A percentile compares a stretch with the other conserved stretches of the same genome.
Conservation (phyloP, 2,113 vertebrate genomes). For the Psettodes erumei region DNA sequence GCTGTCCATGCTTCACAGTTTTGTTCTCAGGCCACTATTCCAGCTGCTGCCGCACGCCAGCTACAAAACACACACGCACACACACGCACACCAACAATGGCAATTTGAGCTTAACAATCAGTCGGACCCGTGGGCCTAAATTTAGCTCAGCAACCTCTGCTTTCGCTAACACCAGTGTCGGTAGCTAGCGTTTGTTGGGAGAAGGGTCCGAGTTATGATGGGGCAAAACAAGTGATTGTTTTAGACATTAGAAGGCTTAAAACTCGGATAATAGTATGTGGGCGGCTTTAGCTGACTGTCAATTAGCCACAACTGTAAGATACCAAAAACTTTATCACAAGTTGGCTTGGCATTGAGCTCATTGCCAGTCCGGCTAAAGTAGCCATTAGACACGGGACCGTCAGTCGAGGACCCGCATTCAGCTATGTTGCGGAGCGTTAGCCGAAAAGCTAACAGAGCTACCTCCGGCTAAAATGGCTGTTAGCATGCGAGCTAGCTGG, state of each 20-base stretch:
- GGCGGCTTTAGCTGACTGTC: not conserved
- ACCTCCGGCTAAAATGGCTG: slow-evolving; percentile 74
- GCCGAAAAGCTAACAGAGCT: slow-evolving; percentile 67
- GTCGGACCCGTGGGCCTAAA: slow-evolving; percentile 67
- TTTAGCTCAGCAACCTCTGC: slow-evolving; percentile 56
- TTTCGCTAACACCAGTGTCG: slow-evolving; percentile 27
- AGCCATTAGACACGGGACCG: slow-evolving; percentile 61
- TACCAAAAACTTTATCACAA: slow-evolving; percentile 47
- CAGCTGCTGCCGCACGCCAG: slow-evolving; percentile 67
- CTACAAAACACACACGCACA: slow-evolving; percentile 44
- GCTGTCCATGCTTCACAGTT: slow-evolving; percentile 56
- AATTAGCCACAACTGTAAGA: not conserved
- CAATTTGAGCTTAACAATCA: slow-evolving; percentile 67
- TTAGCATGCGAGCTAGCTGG: slow-evolving; percentile 71
- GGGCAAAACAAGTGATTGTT: slow-evolving; percentile 59
- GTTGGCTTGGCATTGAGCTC: slow-evolving; percentile 25
- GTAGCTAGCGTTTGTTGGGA: slow-evolving; percentile 28
- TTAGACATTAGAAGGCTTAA: slow-evolving; percentile 10
- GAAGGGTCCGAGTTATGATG: slow-evolving; percentile 57
- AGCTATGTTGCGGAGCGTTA: slow-evolving; percentile 44
- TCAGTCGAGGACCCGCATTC: slow-evolving; percentile 54
- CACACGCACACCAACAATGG: slow-evolving; percentile 58
- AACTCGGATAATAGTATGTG: slow-evolving; percentile 7
- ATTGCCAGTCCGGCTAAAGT: slow-evolving; percentile 36
- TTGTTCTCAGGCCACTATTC: slow-evolving; percentile 62